These are phyloP conservation scores for Crotalus helleri DNA, from an alignment of 2,113 vertebrate species.

Conservation along the genomic window DNA sequence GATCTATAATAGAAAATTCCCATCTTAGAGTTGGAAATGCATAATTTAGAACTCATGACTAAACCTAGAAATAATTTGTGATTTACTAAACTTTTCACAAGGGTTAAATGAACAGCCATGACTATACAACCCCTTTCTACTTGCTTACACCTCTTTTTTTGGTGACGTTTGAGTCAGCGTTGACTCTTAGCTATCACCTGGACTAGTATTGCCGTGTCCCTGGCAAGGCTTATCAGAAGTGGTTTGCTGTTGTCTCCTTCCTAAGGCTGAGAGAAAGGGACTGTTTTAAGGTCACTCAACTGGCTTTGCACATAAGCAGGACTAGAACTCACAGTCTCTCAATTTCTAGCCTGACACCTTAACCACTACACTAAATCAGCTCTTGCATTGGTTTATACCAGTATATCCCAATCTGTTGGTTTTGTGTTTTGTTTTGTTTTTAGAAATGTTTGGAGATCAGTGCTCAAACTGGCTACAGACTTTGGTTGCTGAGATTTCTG, in stretches of 20 bases:
- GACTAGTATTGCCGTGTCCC: neutral
- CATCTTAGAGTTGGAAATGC: neutral
- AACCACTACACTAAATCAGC: neutral
- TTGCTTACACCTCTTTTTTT: neutral
- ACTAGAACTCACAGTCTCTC: neutral
- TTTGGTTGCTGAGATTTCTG: neutral
- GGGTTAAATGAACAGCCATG: neutral
- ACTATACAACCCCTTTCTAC: neutral
- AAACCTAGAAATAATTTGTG: neutral
- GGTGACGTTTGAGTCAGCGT: neutral
- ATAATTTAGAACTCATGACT: neutral
- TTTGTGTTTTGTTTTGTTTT: neutral
- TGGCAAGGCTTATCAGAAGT: neutral
- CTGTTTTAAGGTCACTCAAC: neutral
- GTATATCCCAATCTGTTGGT: neutral
- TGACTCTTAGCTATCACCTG: neutral
- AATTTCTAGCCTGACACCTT: neutral
- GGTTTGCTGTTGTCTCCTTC: neutral
- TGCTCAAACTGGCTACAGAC: neutral
- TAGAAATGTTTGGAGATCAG: neutral
- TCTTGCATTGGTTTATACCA: neutral
- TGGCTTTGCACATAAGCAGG: neutral
- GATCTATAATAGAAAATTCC: neutral
- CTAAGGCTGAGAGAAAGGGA: neutral
- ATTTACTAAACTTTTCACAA: neutral